These are phyloP conservation scores for Lissonota sp. DNA, from an alignment of 2,888 invertebrate genomes.

Conservation along the genomic window DNA sequence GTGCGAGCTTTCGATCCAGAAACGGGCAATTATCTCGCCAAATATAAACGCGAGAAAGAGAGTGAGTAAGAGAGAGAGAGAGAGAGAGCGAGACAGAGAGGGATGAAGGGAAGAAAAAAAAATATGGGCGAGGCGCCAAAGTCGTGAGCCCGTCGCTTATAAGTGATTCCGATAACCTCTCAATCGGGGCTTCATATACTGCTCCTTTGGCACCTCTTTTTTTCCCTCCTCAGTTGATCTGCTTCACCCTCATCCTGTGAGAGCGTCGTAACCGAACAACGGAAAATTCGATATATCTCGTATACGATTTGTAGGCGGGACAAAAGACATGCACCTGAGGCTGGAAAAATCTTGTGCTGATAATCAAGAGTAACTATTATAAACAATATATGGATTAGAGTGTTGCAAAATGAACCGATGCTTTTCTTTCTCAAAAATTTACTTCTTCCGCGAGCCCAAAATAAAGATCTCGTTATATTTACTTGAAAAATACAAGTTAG, in stretches of 20 bases:
- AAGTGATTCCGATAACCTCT: slow-evolving; percentile 83
- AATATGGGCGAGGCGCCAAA: slow-evolving; percentile 77
- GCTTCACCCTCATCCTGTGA: slow-evolving; percentile 28
- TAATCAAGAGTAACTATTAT: slow-evolving; percentile 44
- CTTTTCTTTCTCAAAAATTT: too few relatives aligned
- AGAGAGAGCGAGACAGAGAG: slow-evolving; percentile 48
- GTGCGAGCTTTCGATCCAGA: slow-evolving; percentile 74
- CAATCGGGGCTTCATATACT: slow-evolving; percentile 74
- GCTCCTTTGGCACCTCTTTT: slow-evolving; percentile 17
- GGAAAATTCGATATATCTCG: slow-evolving; percentile 54
- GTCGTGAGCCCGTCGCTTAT: slow-evolving; percentile 81
- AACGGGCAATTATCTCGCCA: slow-evolving; percentile 76
- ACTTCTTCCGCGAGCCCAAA: too few relatives aligned
- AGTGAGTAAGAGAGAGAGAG: not conserved
- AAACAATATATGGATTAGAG: slow-evolving; percentile 13
- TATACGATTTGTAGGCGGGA: slow-evolving; percentile 62
- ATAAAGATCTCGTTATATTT: too few relatives aligned
- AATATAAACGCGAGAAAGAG: slow-evolving; percentile 48
- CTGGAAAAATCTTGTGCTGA: slow-evolving; percentile 69
- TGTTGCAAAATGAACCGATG: too few relatives aligned
- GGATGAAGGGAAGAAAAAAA: slow-evolving; percentile 62
- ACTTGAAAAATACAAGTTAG: too few relatives aligned
- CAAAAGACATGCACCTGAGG: slow-evolving; percentile 65
- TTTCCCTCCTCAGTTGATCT: slow-evolving; percentile 11
- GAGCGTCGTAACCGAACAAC: slow-evolving; percentile 69